phyloP scores from a whole-genome alignment of 2,113 vertebrate species.

The Spea bombifrons region DNA sequence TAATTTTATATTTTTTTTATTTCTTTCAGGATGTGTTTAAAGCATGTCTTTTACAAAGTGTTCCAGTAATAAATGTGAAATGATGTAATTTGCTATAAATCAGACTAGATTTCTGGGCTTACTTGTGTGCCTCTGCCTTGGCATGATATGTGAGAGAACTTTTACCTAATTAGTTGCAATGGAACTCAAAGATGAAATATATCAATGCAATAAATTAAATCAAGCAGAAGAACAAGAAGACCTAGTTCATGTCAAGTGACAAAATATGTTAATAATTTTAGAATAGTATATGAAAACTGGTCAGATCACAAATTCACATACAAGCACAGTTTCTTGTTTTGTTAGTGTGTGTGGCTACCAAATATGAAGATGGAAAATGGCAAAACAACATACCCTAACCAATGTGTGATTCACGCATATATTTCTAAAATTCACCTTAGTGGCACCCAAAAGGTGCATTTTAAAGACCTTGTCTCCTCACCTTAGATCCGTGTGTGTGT shows the following conservation, averaged over 20 bases:
- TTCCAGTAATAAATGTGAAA: constrained; percentile 37
- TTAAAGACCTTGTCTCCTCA: too few species aligned
- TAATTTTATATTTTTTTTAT: too few species aligned
- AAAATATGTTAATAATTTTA: background rate
- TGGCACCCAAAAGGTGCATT: too few species aligned
- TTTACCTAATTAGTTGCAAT: constrained; percentile 58
- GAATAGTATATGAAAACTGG: background rate
- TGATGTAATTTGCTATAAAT: constrained; percentile 43
- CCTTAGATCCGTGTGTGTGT: too few species aligned
- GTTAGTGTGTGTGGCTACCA: too few species aligned
- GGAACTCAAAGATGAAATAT: constrained; percentile 51
- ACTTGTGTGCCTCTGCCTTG: constrained; percentile 22
- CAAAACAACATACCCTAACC: too few species aligned
- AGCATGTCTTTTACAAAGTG: constrained; percentile 24
- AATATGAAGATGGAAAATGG: too few species aligned
- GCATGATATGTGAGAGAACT: constrained; percentile 44
- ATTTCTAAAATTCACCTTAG: too few species aligned
- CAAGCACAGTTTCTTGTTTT: too few species aligned
- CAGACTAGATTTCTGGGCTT: constrained; percentile 17
- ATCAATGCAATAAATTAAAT: constrained; percentile 54
- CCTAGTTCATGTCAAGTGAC: constrained; percentile 42
- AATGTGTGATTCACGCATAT: too few species aligned
- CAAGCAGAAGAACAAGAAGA: constrained; percentile 43
- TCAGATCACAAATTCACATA: too few species aligned
- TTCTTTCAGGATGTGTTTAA: background rate